A percentile compares a stretch with the other conserved stretches of the same genome.
Evolutionary conservation across 2,888 invertebrate species (phyloP).

Genomic region (Heteromyza rotundicornis): DNA sequence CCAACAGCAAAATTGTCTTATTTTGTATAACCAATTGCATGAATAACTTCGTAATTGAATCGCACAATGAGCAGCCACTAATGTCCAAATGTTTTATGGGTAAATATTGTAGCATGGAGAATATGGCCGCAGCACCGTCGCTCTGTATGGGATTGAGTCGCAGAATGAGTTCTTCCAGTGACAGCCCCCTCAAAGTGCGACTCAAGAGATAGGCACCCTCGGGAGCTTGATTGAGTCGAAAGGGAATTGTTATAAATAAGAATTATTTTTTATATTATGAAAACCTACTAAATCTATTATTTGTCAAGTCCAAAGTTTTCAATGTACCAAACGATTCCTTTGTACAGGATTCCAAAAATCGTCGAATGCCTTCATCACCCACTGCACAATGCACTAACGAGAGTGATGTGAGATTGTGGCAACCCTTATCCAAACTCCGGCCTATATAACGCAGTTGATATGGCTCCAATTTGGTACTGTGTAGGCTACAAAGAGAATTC

Average conservation of each 20-base stretch:
- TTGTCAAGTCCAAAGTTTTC: conserved; percentile 51
- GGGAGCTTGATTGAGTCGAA: conserved; percentile 42
- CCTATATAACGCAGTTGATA: conserved; percentile 54
- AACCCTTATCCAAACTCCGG: conserved; percentile 58
- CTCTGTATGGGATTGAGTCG: conserved; percentile 60
- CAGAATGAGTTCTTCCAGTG: conserved; percentile 48
- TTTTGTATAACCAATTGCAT: conserved; percentile 55
- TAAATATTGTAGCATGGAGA: conserved; percentile 45
- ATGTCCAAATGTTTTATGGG: conserved; percentile 52
- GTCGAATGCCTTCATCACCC: conserved; percentile 56
- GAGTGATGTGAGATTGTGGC: conserved; percentile 51
- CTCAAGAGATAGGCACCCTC: conserved; percentile 57
- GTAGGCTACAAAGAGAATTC: conserved; percentile 42
- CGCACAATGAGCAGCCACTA: conserved; percentile 52
- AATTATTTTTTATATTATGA: too few species aligned
- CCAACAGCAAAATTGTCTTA: conserved; percentile 43
- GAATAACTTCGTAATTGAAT: conserved; percentile 51
- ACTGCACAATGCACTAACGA: conserved; percentile 54
- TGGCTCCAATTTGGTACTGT: conserved; percentile 57
- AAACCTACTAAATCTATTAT: conserved; percentile 57
- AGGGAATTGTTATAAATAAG: not conserved
- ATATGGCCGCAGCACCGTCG: conserved; percentile 58
- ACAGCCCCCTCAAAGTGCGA: conserved; percentile 45
- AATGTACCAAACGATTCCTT: conserved; percentile 55
- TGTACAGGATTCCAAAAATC: conserved; percentile 52